These are phyloP conservation scores for Carcinoscorpius rotundicauda DNA, from an alignment of 1,140 invertebrate species.

Conservation along the genomic window DNA sequence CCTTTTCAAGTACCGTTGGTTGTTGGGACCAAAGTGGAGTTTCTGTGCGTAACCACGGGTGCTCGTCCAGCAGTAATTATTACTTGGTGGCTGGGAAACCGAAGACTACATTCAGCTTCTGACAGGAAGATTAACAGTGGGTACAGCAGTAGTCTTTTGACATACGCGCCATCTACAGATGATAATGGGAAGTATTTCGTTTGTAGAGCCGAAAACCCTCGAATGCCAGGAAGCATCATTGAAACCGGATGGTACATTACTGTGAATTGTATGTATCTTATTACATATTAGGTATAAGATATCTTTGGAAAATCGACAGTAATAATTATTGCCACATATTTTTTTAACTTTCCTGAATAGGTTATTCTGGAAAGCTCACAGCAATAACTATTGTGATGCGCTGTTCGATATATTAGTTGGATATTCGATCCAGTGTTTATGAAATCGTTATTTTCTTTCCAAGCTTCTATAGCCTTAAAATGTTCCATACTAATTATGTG, in stretches of 20 bases:
- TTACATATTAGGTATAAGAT: too few species aligned
- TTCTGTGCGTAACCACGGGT: constrained; percentile 69
- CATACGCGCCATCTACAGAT: constrained; percentile 55
- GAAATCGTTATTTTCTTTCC: too few species aligned
- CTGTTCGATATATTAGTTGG: too few species aligned
- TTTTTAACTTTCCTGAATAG: too few species aligned
- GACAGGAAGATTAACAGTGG: constrained; percentile 28
- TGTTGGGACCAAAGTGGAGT: constrained; percentile 62
- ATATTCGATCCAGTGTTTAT: too few species aligned
- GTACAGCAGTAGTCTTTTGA: constrained; percentile 66
- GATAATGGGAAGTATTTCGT: constrained; percentile 69
- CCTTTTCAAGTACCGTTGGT: constrained; percentile 66
- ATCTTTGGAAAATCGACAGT: too few species aligned
- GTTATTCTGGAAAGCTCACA: too few species aligned
- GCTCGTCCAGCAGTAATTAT: constrained; percentile 69
- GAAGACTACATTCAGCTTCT: constrained; percentile 35
- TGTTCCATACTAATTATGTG: too few species aligned
- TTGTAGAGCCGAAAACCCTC: constrained; percentile 59
- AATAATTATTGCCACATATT: too few species aligned
- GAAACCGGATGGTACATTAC: constrained; percentile 74
- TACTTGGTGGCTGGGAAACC: constrained; percentile 64
- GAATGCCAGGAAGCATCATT: constrained; percentile 55
- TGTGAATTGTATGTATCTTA: constrained; percentile 61
- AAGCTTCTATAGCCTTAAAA: too few species aligned
- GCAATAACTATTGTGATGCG: too few species aligned